Base-by-base conservation (phyloP, 2,888 invertebrate species). In the Euproctis similis region DNA sequence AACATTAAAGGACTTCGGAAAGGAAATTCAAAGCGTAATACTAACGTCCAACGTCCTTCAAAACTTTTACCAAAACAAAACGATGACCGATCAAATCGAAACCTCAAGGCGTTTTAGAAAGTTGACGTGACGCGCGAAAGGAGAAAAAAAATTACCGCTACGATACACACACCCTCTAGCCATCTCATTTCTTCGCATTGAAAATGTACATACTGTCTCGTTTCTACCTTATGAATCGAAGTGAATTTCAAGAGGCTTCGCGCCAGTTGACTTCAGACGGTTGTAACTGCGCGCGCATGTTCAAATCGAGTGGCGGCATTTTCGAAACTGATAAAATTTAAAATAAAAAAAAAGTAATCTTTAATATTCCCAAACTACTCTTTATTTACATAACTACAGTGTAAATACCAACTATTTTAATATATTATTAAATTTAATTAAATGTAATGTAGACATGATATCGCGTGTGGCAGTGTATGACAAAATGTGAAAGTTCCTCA, bases 141-240 rank as follows among this genome's bases (percentile, higher is more conserved):
- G 77, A 66, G 71, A 74, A 80, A 82, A 75, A 84, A 73, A 72
- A n/a, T 54, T 80, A 81, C 81, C 82, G 82, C 81, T 82, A 81
- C 66, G 14, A 4, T 14, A 14, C 14, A 14, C 14, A 67, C 65
- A 69, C 61, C 60, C 59, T 71, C 57, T 71, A 63, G 35, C 53
- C 39, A 21, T 71, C 73, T 55, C 64, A 34, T 36, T 81, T 61
- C 42, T 31, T 45, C 52, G 34, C 27, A 12, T 2, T 2, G 12
- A 30, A 46, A 36, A 14, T n/a, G 25, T 21, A 61, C 65, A 20
- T 40, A 26, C 42, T 46, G 9, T 73, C 71, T 59, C 59, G 38
- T 36, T 77, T 58, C 48, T 31, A 50, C 74, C n/a, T 40, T 53
- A 62, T 46, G 64, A 57, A 57, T 61, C 55, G 56, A 56, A 56